Base-by-base conservation (phyloP, 2,113 vertebrate species). In the Cynoglossus semilaevis region DNA sequence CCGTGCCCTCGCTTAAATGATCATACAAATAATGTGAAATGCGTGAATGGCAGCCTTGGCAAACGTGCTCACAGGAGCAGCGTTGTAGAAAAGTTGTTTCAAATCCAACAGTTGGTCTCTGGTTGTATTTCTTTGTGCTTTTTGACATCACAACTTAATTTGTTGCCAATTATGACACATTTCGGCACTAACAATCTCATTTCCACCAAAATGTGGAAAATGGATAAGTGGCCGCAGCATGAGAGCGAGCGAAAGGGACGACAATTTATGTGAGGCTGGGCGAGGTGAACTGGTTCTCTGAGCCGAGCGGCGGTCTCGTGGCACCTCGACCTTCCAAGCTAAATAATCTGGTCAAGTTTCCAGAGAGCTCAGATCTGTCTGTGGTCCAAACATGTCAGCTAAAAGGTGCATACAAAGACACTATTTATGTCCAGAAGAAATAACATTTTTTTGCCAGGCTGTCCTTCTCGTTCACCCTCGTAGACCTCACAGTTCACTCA, bases 341-440 rank as follows among this genome's bases (percentile, higher is more conserved):
- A 85, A 89, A 88, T 71, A 85, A 59, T 78, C 54, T 64, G 74
- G 61, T 81, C 49, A 17, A 60, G 67, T 82, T 86, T 80, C 67
- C 72, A 46, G 54, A 81, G 70, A 18, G 47, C 19, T 36, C 46
- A 54, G 57, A 67, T 79, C 60, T 47, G 77, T 53, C 71, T 73
- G 42, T 68, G 65, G 55, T 76, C 67, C 72, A 81, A 76, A 83
- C 77, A 76, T 41, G 49, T 74, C 76, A 74, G 66, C 50, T 59
- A 44, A 71, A 49, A 77, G 67, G 37, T 36, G 38, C 69, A 67
- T 64, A 83, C 73, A 82, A 84, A 80, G 56, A 80, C 18, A 50
- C 55, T 73, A 77, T 77, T 79, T 73, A 51, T 74, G 63, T 77
- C 15, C 40, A 56, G 16, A 51, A 57, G 22, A 69, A 75, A 68